Evolutionary conservation across 30 jellyfish, hydroid and myxozoan genomes (phyloP).

Genomic region (Chironex yamaguchii): DNA sequence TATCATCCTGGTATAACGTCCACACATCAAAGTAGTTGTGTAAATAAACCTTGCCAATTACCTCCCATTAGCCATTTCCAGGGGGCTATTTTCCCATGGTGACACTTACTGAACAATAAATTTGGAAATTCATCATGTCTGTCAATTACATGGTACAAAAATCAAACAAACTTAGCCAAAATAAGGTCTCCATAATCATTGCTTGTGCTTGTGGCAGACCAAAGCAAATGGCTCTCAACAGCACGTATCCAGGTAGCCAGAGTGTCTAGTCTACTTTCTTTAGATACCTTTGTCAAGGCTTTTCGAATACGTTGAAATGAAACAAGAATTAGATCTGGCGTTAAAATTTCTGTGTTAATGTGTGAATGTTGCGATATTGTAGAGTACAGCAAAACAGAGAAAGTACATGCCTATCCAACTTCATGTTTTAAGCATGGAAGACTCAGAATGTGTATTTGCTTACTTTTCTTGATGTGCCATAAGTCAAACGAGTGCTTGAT

Average conservation of each 20-base stretch:
- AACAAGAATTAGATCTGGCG: not conserved
- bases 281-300: conserved; percentile 20
- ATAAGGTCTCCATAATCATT: conserved; percentile 44
- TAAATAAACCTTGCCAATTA: no score
- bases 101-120: conserved; percentile 19
- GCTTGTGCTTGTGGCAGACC: conserved; percentile 58
- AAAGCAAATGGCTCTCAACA: conserved; percentile 19
- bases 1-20: no score
- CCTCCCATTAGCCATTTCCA: conserved; percentile 29
- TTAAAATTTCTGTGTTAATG: no score
- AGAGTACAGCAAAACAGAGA: no score
- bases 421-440: no score
- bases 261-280: conserved; percentile 4
- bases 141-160: conserved; percentile 23
- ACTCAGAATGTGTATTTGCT: not conserved
- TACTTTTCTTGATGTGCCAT: conserved; percentile 67
- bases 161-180: conserved; percentile 37
- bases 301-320: not conserved
- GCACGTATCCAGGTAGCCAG: conserved; percentile 32
- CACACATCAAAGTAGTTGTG: no score
- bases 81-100: conserved; percentile 1
- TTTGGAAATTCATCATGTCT: conserved; percentile 32
- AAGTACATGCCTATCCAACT: no score
- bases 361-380: no score
- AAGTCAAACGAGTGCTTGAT: conserved; percentile 55